Percentiles rank a stretch among this genome's conserved stretches.
These are phyloP conservation scores for Microplitis deprimator DNA, from an alignment of 2,888 invertebrate species.

Conservation along the genomic window DNA sequence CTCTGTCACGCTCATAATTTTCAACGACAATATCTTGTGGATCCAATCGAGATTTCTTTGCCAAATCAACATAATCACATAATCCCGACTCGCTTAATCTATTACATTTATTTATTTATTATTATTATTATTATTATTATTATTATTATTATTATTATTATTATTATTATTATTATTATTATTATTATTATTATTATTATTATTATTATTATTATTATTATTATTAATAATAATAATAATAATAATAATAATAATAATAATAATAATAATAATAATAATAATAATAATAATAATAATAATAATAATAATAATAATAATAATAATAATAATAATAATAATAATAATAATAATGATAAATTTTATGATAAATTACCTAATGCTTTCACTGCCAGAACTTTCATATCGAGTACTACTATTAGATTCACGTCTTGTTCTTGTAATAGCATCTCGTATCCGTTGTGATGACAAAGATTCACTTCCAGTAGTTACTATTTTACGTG, in stretches of 20 bases:
- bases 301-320: no score
- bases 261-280: no score
- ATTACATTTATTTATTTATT: neutral
- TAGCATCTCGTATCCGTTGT: slow-evolving; percentile 68
- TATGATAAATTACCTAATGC: slow-evolving; percentile 60
- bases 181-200: no score
- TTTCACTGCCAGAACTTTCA: slow-evolving; percentile 69
- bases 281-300: no score
- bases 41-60: slow-evolving; percentile 61
- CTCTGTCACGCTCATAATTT: slow-evolving; percentile 65
- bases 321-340: no score
- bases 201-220: no score
- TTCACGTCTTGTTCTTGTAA: slow-evolving; percentile 68
- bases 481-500: slow-evolving; percentile 61
- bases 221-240: no score
- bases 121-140: no score
- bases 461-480: slow-evolving; percentile 65
- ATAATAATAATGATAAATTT: no score
- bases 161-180: no score
- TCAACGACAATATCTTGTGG: slow-evolving; percentile 48
- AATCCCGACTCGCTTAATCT: slow-evolving; percentile 67
- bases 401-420: slow-evolving; percentile 68
- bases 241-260: no score
- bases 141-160: no score
- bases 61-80: slow-evolving; percentile 64